Percentiles rank a stretch among this genome's conserved stretches.
phyloP scores from a whole-genome alignment of 2,888 invertebrate species.

The Cabera pusaria region DNA sequence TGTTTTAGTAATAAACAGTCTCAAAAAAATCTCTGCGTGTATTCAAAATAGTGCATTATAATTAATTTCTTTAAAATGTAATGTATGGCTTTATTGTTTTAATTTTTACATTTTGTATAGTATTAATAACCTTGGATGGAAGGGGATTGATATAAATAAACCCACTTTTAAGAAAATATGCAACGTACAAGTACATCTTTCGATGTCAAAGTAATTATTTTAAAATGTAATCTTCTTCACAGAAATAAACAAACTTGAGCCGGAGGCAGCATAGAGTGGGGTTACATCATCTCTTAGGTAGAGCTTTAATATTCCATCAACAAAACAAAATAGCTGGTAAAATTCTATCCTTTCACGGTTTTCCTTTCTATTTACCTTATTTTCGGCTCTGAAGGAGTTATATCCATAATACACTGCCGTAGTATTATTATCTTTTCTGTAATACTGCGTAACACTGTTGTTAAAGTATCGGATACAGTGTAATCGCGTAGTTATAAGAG shows the following conservation, averaged over 20 bases:
- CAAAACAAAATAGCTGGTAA: slow-evolving; percentile 18
- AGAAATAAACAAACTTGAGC: slow-evolving; percentile 7
- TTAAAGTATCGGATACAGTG: not conserved
- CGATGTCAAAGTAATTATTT: slow-evolving; percentile 8
- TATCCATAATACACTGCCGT: slow-evolving; percentile 2
- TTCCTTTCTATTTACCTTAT: slow-evolving; percentile 13
- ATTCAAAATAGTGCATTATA: too few relatives aligned
- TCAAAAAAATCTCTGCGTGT: too few relatives aligned
- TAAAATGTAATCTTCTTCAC: slow-evolving; percentile 1
- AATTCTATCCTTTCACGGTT: slow-evolving; percentile 13
- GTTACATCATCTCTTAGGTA: slow-evolving; percentile 11
- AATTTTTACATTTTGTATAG: too few relatives aligned
- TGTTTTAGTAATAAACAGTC: too few relatives aligned
- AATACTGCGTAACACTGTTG: too few relatives aligned
- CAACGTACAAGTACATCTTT: too few relatives aligned
- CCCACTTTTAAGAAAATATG: too few relatives aligned
- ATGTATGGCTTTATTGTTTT: too few relatives aligned
- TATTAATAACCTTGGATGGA: too few relatives aligned
- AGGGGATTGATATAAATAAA: too few relatives aligned
- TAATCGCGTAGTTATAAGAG: not conserved
- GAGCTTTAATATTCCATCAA: slow-evolving; percentile 22
- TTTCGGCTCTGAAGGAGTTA: slow-evolving; percentile 8
- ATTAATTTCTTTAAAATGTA: too few relatives aligned
- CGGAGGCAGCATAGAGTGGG: slow-evolving; percentile 6
- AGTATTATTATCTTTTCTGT: too few relatives aligned